phyloP scores from a whole-genome alignment of 2,888 invertebrate genomes.

The Chloromyia formosa region DNA sequence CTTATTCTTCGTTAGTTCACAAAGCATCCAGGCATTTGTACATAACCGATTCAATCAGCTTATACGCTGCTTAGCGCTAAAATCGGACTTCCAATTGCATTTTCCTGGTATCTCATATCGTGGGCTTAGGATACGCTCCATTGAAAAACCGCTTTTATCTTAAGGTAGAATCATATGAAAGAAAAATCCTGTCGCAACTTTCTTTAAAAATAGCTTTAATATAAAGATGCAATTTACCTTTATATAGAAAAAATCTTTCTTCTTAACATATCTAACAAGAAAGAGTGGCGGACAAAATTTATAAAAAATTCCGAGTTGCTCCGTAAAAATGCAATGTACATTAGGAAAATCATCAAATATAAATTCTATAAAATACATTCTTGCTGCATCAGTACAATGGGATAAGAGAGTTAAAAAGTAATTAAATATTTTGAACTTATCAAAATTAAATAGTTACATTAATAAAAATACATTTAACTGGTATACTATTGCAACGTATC shows the following conservation, averaged over 20 bases:
- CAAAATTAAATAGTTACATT: background rate
- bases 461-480: background rate
- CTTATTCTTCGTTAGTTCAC: too few species aligned
- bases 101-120: too few species aligned
- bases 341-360: constrained; percentile 24
- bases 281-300: constrained; percentile 16
- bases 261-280: background rate
- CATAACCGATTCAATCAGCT: too few species aligned
- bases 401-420: background rate
- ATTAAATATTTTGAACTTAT: background rate
- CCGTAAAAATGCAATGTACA: constrained; percentile 16
- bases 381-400: constrained; percentile 20
- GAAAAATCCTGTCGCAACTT: too few species aligned
- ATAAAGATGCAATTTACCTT: constrained; percentile 36
- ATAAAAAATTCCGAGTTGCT: constrained; percentile 12
- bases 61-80: too few species aligned
- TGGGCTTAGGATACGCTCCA: too few species aligned
- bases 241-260: background rate
- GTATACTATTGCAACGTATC: too few species aligned
- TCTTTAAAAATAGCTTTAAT: constrained; percentile 38
- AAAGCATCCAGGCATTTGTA: too few species aligned
- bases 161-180: too few species aligned
- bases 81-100: too few species aligned
- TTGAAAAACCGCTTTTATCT: too few species aligned
- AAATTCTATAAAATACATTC: constrained; percentile 12